Percentiles rank a stretch among this genome's conserved stretches.
These are phyloP conservation scores for Dendroctonus ponderosae DNA, from an alignment of 1,140 invertebrate genomes.

Conservation along the genomic window DNA sequence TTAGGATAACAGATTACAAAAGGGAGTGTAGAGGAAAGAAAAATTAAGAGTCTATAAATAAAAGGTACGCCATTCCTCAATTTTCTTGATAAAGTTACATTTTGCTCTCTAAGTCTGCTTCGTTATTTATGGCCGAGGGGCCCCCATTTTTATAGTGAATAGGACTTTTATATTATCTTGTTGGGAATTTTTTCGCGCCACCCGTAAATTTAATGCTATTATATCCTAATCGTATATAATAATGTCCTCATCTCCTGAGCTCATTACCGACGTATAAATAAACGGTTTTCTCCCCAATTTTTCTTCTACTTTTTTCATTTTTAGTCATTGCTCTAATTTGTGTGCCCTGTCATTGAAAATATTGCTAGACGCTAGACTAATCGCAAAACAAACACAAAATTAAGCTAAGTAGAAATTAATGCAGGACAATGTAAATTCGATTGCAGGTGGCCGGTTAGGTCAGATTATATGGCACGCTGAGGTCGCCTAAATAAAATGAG, in stretches of 20 bases:
- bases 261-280: too few relatives aligned
- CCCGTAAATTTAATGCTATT: constrained; percentile 1
- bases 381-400: constrained; percentile 15
- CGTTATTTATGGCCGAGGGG: constrained; percentile 20
- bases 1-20: too few relatives aligned
- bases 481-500: constrained; percentile 11
- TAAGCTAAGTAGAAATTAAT: constrained; percentile 24
- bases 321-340: too few relatives aligned
- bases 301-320: too few relatives aligned
- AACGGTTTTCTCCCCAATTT: too few relatives aligned
- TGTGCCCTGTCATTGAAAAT: too few relatives aligned
- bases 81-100: constrained; percentile 18
- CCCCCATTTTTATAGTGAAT: constrained; percentile 21
- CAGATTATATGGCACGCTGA: constrained; percentile 16
- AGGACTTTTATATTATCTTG: constrained; percentile 13
- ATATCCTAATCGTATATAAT: not conserved
- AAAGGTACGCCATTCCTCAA: constrained; percentile 8
- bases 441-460: not conserved
- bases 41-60: constrained; percentile 20
- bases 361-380: too few relatives aligned
- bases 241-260: not conserved
- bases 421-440: constrained; percentile 23
- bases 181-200: constrained; percentile 6
- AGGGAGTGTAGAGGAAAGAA: constrained; percentile 1
- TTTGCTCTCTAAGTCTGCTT: constrained; percentile 20